Evolutionary conservation across 2,797 vertebrate species (phyloP).

Genomic region (Danio kyathit): DNA sequence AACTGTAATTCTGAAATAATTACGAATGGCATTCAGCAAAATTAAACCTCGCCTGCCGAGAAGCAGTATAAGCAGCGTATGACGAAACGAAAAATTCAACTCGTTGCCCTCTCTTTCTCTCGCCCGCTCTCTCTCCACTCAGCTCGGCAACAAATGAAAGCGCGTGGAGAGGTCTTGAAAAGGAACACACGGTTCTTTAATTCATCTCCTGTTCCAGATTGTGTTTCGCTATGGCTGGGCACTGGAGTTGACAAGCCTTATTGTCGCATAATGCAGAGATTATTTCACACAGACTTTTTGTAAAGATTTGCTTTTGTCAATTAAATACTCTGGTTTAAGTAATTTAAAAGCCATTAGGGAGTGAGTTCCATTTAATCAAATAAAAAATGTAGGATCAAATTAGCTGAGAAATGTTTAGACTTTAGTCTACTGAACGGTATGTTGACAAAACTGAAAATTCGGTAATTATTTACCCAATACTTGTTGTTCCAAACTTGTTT

Average conservation of each 20-base stretch:
- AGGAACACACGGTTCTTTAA: slow-evolving; percentile 48
- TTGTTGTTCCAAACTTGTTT: no score
- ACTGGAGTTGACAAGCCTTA: neutral
- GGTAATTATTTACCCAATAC: no score
- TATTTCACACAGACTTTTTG: neutral
- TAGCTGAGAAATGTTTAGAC: no score
- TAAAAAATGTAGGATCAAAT: neutral
- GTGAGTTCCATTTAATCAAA: neutral
- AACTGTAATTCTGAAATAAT: slow-evolving; percentile 52
- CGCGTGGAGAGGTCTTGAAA: slow-evolving; percentile 37
- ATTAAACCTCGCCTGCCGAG: slow-evolving; percentile 39
- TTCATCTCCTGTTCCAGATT: slow-evolving; percentile 24
- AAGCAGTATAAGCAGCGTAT: slow-evolving; percentile 31
- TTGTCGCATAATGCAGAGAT: neutral
- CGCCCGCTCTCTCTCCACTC: slow-evolving; percentile 6
- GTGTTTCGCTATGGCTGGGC: neutral
- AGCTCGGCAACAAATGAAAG: slow-evolving; percentile 21
- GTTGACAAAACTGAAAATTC: no score
- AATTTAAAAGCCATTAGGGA: neutral
- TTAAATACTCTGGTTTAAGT: neutral
- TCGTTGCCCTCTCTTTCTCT: slow-evolving; percentile 14
- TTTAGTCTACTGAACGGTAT: no score
- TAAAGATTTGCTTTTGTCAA: neutral
- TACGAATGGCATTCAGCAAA: slow-evolving; percentile 45
- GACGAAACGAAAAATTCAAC: slow-evolving; percentile 41